A percentile compares a stretch with the other conserved stretches of the same genome.
phyloP scores from a whole-genome alignment of 35 echinoderm and acorn worm genomes.

The Strongylocentrotus purpuratus region DNA sequence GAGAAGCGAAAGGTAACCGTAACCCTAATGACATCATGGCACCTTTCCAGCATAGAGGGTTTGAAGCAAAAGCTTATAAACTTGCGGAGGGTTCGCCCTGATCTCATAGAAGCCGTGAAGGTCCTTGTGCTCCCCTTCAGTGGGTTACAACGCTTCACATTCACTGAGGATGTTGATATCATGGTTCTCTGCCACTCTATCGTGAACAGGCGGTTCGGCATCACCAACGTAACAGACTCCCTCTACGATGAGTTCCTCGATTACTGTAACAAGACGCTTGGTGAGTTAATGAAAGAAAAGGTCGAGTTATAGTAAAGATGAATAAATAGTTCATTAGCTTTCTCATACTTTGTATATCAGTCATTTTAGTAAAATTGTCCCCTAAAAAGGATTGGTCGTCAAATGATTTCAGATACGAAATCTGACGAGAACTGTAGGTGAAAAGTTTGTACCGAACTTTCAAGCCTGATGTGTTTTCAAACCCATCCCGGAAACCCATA shows the following conservation, averaged over 20 bases:
- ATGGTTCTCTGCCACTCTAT: constrained; percentile 15
- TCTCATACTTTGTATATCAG: too few relatives aligned
- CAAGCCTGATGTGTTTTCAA: too few relatives aligned
- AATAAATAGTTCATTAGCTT: too few relatives aligned
- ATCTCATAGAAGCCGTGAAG: background rate
- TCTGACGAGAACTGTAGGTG: too few relatives aligned
- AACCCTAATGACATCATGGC: background rate
- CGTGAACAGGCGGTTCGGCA: background rate
- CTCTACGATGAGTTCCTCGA: constrained; percentile 4
- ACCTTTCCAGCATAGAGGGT: background rate
- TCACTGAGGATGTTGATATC: background rate
- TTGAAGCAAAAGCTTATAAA: background rate
- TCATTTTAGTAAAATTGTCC: too few relatives aligned
- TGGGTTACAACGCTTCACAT: background rate
- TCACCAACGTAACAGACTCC: constrained; percentile 7
- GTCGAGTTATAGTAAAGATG: too few relatives aligned
- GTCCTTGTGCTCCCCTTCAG: background rate
- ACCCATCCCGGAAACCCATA: too few relatives aligned
- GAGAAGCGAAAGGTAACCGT: background rate
- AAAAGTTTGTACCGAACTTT: too few relatives aligned
- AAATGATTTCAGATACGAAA: too few relatives aligned
- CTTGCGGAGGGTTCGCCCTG: background rate
- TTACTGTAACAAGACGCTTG: background rate
- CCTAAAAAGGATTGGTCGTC: too few relatives aligned
- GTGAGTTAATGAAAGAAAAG: background rate